These are phyloP conservation scores for Sylvilagus floridanus DNA, from an alignment of 2,797 vertebrate species.

Conservation along the genomic window DNA sequence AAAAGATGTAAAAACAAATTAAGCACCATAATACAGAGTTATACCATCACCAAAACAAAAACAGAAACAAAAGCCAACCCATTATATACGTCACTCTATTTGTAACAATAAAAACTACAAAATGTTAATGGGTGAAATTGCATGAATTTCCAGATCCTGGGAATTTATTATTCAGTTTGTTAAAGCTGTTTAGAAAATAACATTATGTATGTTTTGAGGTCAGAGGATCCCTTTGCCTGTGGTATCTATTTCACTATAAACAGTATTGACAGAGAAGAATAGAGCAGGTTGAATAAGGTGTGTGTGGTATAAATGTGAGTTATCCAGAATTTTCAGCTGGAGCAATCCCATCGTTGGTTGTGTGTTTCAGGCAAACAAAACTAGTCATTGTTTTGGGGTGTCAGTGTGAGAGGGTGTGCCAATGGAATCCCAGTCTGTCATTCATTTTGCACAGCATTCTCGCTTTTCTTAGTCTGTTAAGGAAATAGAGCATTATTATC, in stretches of 20 bases:
- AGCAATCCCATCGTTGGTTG: slow-evolving; percentile 21
- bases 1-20: slow-evolving; percentile 63
- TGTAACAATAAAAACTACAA: background rate
- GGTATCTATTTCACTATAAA: slow-evolving; percentile 35
- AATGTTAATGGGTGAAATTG: background rate
- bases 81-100: background rate
- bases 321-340: slow-evolving; percentile 56
- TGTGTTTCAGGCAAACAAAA: slow-evolving; percentile 64
- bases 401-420: slow-evolving; percentile 9
- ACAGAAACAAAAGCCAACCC: background rate
- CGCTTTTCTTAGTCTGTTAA: slow-evolving; percentile 14
- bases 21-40: slow-evolving; percentile 36
- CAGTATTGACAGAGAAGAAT: slow-evolving; percentile 5
- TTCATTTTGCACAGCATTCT: slow-evolving; percentile 11
- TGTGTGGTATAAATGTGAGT: slow-evolving; percentile 8
- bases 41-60: background rate
- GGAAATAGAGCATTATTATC: slow-evolving; percentile 38
- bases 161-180: slow-evolving; percentile 47
- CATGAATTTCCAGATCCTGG: background rate
- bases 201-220: background rate
- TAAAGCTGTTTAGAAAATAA: slow-evolving; percentile 36
- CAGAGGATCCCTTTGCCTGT: slow-evolving; percentile 12
- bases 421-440: background rate
- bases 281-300: background rate
- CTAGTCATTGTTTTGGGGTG: slow-evolving; percentile 58